Conservation (phyloP, 2,797 vertebrate species). For the Simalia tracyae region DNA sequence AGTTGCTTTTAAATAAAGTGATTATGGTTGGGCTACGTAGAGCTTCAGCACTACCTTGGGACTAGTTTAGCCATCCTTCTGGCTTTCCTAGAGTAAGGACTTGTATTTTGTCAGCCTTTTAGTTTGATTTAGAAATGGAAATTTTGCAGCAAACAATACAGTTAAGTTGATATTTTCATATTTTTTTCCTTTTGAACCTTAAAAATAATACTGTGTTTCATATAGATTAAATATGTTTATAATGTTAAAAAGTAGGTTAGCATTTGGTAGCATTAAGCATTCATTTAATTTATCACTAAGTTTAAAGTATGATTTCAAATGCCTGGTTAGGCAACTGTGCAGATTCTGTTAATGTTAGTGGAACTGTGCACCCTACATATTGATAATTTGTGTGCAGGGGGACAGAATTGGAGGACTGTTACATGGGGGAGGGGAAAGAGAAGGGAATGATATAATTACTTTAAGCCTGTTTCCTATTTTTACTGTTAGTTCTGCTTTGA, state of each 20-base stretch:
- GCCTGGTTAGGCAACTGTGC: neutral
- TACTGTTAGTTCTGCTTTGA: neutral
- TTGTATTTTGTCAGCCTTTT: slow-evolving; percentile 55
- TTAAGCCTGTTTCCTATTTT: neutral
- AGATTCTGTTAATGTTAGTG: neutral
- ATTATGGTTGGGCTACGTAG: slow-evolving; percentile 57
- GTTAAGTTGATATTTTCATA: slow-evolving; percentile 43
- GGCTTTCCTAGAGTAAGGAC: slow-evolving; percentile 40
- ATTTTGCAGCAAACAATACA: slow-evolving; percentile 25
- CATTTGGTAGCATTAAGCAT: neutral
- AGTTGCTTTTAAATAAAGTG: slow-evolving; percentile 56
- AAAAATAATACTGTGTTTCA: neutral
- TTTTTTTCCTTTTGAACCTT: slow-evolving; percentile 12
- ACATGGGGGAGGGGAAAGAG: neutral
- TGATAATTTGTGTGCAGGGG: too few relatives aligned
- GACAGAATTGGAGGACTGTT: neutral
- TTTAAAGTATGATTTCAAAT: neutral
- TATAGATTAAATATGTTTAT: neutral
- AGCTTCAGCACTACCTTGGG: slow-evolving; percentile 48
- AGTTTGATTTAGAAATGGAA: slow-evolving; percentile 51
- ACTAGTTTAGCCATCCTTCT: slow-evolving; percentile 19
- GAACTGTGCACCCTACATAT: neutral
- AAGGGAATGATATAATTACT: neutral
- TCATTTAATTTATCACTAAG: neutral
- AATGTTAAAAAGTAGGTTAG: neutral